Evolutionary conservation across 2,113 vertebrate genomes (phyloP), one percentile per base, ranked within the genome.

Genomic region (Nyctibius bracteatus): DNA sequence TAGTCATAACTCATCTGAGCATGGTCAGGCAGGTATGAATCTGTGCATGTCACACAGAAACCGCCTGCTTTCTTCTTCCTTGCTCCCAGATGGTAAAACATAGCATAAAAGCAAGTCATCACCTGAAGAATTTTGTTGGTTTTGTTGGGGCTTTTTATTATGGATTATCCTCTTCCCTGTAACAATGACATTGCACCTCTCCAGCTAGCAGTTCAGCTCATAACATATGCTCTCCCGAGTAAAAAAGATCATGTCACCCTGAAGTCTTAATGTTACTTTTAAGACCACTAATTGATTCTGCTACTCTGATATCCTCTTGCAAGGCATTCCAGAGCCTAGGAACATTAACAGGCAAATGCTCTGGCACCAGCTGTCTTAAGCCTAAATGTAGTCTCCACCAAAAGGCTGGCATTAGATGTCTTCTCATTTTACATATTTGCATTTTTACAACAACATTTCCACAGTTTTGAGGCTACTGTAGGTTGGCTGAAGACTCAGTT

Each of bases 291-390:
- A 90, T 95, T 94, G 97, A 92, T 86, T 84, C 94, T 94, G 90
- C 41, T 91, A 67, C 90, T 94, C 70, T 77, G 58, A 80, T 81
- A 72, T 81, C 92, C 85, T 66, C 96, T 92, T 92, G 88, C 93
- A 84, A 96, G 61, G 74, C 97, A 86, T 92, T 97, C 95, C 94
- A 82, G 59, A 91, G 95, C 66, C 70, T 57, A 37, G 27, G 83
- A 86, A 86, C 73, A 37, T 67, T 93, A 86, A 62, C 55, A 88
- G 79, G 78, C 96, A 95, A 88, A 91, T 83, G 80, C 39, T 92
- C 94, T 55, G 92, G 94, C 96, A 94, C 85, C 97, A 95, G 93
- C 97, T 97, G 96, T 96, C 97, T 96, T 89, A 89, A 94, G 79
- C 94, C 96, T 93, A 91, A 96, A 93, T 93, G 96, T 97, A 96